Conservation (phyloP, 2,797 vertebrate species). For the Tapirus indicus region DNA sequence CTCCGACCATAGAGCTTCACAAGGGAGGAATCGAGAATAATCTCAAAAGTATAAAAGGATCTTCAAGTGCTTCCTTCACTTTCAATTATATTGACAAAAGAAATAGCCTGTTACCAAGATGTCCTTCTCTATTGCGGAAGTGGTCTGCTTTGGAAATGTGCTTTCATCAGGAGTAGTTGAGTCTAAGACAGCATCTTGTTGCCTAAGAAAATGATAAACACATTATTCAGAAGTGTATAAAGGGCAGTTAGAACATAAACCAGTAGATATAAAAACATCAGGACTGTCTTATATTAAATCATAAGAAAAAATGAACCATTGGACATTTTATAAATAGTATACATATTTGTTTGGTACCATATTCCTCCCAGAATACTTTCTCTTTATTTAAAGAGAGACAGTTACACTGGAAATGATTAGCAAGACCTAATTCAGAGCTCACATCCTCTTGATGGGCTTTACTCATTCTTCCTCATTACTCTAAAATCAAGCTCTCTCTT, state of each 20-base stretch:
- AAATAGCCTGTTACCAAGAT: constrained; percentile 88
- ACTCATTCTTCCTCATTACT: background rate
- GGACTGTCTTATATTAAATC: background rate
- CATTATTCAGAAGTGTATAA: background rate
- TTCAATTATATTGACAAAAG: background rate
- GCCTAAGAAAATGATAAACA: constrained; percentile 84
- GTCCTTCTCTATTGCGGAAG: constrained; percentile 84
- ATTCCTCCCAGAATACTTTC: background rate
- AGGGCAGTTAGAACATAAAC: background rate
- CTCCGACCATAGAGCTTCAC: background rate
- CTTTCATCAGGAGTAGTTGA: constrained; percentile 74
- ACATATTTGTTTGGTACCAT: background rate
- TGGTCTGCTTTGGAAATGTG: constrained; percentile 58
- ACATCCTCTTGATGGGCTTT: background rate
- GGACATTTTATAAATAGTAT: background rate
- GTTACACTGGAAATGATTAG: background rate
- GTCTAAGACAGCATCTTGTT: constrained; percentile 83
- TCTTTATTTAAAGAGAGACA: background rate
- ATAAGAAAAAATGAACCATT: background rate
- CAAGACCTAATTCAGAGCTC: background rate
- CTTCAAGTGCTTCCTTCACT: background rate
- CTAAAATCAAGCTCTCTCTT: background rate
- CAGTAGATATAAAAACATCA: background rate
- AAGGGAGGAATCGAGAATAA: background rate
- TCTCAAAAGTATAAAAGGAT: background rate